Base-by-base conservation (phyloP, 92 coral and sea anemone genomes). In the Umimayanthus chanpuru region DNA sequence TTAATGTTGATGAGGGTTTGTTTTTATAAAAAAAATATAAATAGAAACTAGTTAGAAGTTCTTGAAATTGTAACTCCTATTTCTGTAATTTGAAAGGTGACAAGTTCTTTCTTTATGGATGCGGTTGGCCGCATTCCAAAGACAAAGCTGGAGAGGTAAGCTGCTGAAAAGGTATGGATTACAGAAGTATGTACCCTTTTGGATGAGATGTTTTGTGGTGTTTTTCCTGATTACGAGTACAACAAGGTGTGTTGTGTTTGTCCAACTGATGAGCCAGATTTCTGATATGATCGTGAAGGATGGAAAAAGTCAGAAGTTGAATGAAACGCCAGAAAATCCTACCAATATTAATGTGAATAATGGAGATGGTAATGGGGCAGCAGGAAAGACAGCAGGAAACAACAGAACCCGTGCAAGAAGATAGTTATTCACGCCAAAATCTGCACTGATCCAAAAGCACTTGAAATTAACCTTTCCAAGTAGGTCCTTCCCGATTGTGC, bases 161-260 rank as follows among this genome's bases (percentile, higher is more conserved):
- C 0, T 76, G 85, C 47, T 55, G 89, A 85, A 40, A 78, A 73
- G 18, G 82, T 61, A n/a, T 89, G 89, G 92, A 89, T 84, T 1
- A 5, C 4, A 58, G n/a, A 26, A 44, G 39, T 85, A 2, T 39
- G 76, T 71, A 28, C 29, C 65, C 89, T 89, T 2, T 56, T 89
- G 85, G 80, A 89, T 9, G 71, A 76, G 66, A 58, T 89, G 4
- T 65, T 89, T 65, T 89, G 92, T 20, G 80, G 73, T 82, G 92
- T 84, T 29, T 89, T 10, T 82, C 89, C 85, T 50, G 4, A 8
- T 14, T 84, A 89, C 18, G 25, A 43, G 4, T 66, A 68, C 18
- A 71, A 88, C 40, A 49, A 79, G 20, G 90, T 88, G 20, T 88
- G 90, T 85, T 80, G 36, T 70, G 90, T 88, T 30, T 5, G 58